Base-by-base conservation (phyloP, 2,797 vertebrate genomes). In the Manis javanica region DNA sequence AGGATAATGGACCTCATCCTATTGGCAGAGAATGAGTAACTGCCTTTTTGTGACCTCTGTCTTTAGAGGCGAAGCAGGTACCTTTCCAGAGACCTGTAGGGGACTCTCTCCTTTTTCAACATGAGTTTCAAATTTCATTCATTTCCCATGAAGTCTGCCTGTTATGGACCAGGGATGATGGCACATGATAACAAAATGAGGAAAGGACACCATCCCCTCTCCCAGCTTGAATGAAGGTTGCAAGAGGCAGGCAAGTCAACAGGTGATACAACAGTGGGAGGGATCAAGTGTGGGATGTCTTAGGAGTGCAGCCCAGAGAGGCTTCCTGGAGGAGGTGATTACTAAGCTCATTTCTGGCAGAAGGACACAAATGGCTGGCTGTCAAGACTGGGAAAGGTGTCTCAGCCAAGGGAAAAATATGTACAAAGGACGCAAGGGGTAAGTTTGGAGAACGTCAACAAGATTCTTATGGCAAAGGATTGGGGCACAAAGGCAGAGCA, bases 11-110 rank as follows among this genome's bases (percentile, higher is more conserved):
- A 19, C 61, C 59, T 7, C 13, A 77, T 42, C 75, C 46, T 53
- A 19, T 16, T 23, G 55, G 68, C 26, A 39, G 86, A 63, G 46
- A 89, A 42, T 34, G 39, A 86, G 19, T 92, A 21, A 14, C 83
- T 63, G 61, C 59, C 69, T 29, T 79, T 83, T 92, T 75, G 81
- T 90, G 68, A 82, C 59, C n/a, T 86, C 37, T 23, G 37, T 72
- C 57, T 89, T 78, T 14, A 84, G 39, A 64, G 31, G 26, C 10
- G 42, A 49, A 1, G 51, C 15, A 81, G 63, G 61, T 82, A 9
- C 59, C 31, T 23, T 57, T 26, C 59, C 31, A 16, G 10, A 85
- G 49, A 14, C 51, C 39, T 84, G 63, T 31, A 37, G 57, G 63
- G 18, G 9, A 6, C 61, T 21, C 24, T 23, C 31, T 31, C 31